Conservation (phyloP, 1,140 invertebrate species). For the Drosophila bipectinata region DNA sequence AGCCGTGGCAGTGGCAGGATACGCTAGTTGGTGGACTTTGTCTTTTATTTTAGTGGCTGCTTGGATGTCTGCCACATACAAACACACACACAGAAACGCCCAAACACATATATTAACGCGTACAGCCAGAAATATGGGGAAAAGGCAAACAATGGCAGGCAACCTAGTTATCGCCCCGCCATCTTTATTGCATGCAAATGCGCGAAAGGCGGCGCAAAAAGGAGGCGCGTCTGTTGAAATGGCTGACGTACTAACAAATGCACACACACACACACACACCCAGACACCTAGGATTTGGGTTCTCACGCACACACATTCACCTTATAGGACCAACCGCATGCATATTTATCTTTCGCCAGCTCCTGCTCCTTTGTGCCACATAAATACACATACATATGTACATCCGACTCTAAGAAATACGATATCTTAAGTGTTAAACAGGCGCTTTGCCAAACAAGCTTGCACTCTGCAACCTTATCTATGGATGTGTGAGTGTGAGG, state of each 20-base stretch:
- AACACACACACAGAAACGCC: slow-evolving; percentile 37
- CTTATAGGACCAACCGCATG: slow-evolving; percentile 74
- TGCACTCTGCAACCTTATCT: slow-evolving; percentile 49
- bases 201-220: slow-evolving; percentile 72
- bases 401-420: slow-evolving; percentile 67
- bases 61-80: slow-evolving; percentile 54
- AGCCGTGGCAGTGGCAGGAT: slow-evolving; percentile 63
- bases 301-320: slow-evolving; percentile 31
- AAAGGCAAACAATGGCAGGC: slow-evolving; percentile 80
- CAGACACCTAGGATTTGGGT: not conserved
- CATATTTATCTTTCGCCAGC: slow-evolving; percentile 75
- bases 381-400: not conserved
- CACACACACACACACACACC: slow-evolving; percentile 28
- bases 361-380: slow-evolving; percentile 48
- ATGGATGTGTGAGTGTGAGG: slow-evolving; percentile 1
- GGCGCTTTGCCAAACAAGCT: slow-evolving; percentile 79
- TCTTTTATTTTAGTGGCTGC: slow-evolving; percentile 77
- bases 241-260: slow-evolving; percentile 56
- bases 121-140: slow-evolving; percentile 57
- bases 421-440: slow-evolving; percentile 82
- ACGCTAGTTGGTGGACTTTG: slow-evolving; percentile 70
- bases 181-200: slow-evolving; percentile 82
- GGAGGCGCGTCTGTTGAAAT: slow-evolving; percentile 74
- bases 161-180: slow-evolving; percentile 79
- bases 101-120: slow-evolving; percentile 10